phyloP scores from a whole-genome alignment of 2,797 vertebrate species.

The Notolepis coatsorum region DNA sequence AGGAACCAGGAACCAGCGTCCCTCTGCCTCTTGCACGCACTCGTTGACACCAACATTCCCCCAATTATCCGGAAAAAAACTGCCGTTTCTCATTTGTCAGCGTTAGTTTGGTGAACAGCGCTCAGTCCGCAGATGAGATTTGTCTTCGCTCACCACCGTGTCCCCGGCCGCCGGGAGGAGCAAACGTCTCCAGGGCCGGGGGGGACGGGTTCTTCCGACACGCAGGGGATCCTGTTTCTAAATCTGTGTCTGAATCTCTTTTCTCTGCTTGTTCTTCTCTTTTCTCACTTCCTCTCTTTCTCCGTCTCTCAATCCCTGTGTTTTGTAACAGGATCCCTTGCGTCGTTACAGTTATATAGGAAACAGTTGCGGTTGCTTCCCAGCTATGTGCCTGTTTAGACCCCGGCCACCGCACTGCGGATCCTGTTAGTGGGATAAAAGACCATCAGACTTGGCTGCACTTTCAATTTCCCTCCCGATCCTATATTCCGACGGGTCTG shows the following conservation, averaged over 20 bases:
- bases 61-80: too few species aligned
- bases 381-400: slow-evolving; percentile 76
- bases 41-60: too few species aligned
- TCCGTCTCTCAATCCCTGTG: slow-evolving; percentile 65
- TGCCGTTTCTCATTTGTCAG: too few species aligned
- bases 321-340: slow-evolving; percentile 72
- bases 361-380: slow-evolving; percentile 71
- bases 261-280: slow-evolving; percentile 61
- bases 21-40: too few species aligned
- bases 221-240: slow-evolving; percentile 63
- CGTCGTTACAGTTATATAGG: slow-evolving; percentile 71
- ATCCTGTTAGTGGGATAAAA: slow-evolving; percentile 67
- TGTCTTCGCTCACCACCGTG: too few species aligned
- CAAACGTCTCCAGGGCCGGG: too few species aligned
- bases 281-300: slow-evolving; percentile 49
- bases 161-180: too few species aligned
- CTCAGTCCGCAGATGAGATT: too few species aligned
- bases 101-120: too few species aligned
- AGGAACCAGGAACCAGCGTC: too few species aligned
- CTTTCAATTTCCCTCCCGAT: slow-evolving; percentile 55
- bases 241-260: slow-evolving; percentile 59
- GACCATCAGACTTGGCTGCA: slow-evolving; percentile 57
- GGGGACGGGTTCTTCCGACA: slow-evolving; percentile 43
- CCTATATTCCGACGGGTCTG: slow-evolving; percentile 50
- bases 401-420: slow-evolving; percentile 58